A percentile compares a stretch with the other conserved stretches of the same genome.
These are phyloP conservation scores for Drosophila parthenogenetica DNA, from an alignment of 2,888 invertebrate genomes.

Conservation along the genomic window DNA sequence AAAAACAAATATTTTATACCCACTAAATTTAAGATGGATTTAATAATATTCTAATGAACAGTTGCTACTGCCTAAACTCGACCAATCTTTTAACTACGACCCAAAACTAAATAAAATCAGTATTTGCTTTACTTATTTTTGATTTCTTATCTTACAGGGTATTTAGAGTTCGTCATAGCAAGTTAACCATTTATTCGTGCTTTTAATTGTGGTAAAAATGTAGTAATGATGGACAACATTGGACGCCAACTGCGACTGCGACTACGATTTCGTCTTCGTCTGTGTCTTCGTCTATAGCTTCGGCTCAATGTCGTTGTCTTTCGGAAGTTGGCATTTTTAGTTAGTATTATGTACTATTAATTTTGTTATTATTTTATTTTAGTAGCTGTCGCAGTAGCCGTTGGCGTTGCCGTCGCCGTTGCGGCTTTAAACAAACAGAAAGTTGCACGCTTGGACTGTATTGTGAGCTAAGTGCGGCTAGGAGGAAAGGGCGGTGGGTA, in stretches of 20 bases:
- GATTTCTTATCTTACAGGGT: neutral
- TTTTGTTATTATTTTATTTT: constrained; percentile 75
- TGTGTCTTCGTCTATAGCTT: constrained; percentile 12
- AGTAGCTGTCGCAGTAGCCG: constrained; percentile 37
- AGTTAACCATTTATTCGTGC: neutral
- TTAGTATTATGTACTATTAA: constrained; percentile 70
- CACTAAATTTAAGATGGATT: too few relatives aligned
- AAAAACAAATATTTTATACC: too few relatives aligned
- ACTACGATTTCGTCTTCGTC: constrained; percentile 5
- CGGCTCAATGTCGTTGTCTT: constrained; percentile 18
- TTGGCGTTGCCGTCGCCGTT: constrained; percentile 30
- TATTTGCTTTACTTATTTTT: neutral
- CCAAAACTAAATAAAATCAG: too few relatives aligned
- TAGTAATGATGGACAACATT: constrained; percentile 62
- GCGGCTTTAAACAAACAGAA: constrained; percentile 67
- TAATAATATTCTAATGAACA: too few relatives aligned
- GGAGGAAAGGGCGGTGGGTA: neutral
- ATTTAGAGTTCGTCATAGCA: neutral
- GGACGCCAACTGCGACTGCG: constrained; percentile 20
- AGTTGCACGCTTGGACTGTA: constrained; percentile 51
- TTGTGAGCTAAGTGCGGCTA: neutral
- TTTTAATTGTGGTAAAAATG: constrained; percentile 70
- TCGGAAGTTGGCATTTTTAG: constrained; percentile 74
- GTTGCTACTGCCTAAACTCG: too few relatives aligned
- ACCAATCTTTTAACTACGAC: too few relatives aligned